phyloP scores from a whole-genome alignment of 2,113 vertebrate genomes.

The Gorilla gorilla region DNA sequence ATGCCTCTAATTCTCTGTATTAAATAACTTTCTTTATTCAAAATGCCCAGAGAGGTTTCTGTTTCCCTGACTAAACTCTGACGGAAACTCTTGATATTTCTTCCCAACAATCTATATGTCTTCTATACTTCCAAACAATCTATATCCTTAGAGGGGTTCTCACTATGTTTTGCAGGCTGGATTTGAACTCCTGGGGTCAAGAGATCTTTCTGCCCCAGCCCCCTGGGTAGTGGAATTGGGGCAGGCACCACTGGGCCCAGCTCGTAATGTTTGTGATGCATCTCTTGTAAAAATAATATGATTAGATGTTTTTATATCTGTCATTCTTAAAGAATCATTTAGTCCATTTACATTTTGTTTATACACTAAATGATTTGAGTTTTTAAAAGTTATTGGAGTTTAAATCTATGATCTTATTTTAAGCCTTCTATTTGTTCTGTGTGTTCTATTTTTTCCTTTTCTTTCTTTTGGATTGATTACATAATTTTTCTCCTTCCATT shows the following conservation, averaged over 20 bases:
- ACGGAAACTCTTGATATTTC: not conserved
- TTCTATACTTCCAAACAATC: not conserved
- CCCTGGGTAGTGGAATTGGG: not conserved
- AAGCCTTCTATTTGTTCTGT: not conserved
- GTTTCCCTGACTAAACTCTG: not conserved
- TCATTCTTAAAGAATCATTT: not conserved
- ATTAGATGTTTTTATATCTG: not conserved
- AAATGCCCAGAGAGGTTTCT: not conserved
- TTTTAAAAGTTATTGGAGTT: not conserved
- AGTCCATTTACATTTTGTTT: not conserved
- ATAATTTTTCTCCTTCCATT: not conserved
- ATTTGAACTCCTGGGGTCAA: not conserved
- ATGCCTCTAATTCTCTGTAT: not conserved
- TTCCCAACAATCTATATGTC: too few relatives aligned
- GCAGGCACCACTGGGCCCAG: not conserved
- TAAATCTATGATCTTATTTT: not conserved
- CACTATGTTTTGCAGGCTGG: not conserved
- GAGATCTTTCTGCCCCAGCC: not conserved
- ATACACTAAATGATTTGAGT: not conserved
- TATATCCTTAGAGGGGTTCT: not conserved
- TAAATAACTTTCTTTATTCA: not conserved
- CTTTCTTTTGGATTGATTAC: not conserved
- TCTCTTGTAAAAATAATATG: not conserved
- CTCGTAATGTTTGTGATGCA: not conserved
- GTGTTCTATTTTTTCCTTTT: not conserved